Base-by-base conservation (phyloP, 64 coral and sea anemone genomes). In the Hydrozoanthus tunicans region DNA sequence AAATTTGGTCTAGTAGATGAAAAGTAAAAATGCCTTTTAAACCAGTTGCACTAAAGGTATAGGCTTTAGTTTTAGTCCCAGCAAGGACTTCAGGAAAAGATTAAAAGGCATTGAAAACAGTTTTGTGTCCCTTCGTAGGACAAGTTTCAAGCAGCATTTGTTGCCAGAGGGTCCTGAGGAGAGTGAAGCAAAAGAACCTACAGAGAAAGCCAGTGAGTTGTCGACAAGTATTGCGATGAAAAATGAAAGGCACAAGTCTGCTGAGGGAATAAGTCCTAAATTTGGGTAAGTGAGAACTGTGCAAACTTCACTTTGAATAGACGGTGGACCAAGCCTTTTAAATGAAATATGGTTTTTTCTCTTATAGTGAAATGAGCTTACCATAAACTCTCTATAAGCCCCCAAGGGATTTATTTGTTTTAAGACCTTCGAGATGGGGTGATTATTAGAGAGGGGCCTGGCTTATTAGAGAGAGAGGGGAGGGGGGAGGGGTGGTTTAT, bases 231-330 rank as follows among this genome's bases (percentile, higher is more conserved):
- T 17, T 17, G 56, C 11, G 0, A 13, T 23, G 59, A 51, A 9
- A 15, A 32, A 55, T 13, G 59, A 59, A 11, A 6, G 1, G 0
- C 84, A 60, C 7, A 56, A 73, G 26, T 9, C 68, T 13, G 13
- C 17, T 10, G 67, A 60, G 24, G 84, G 84, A 32, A 88, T 88
- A 3, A 88, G 51, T 7, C 69, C 84, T 73, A 88, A 75, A 32
- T 58, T 88, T 43, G 84, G 84, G 84, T 75, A 4, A 73, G 84
- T 72, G 55, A 59, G 43, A 17, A 14, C 3, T 5, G 6, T 7
- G 25, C 7, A 52, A 53, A 12, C 9, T 64, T 43, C 32, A 43
- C 32, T 43, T 43, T 43, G 32, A 43, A 43, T 43, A 43, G 32
- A 43, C 2, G 32, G 32, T 43, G 32, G 32, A 43, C 32, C 32